phyloP scores from a whole-genome alignment of 2,797 vertebrate species.

The Myoxocephalus aenaeus region DNA sequence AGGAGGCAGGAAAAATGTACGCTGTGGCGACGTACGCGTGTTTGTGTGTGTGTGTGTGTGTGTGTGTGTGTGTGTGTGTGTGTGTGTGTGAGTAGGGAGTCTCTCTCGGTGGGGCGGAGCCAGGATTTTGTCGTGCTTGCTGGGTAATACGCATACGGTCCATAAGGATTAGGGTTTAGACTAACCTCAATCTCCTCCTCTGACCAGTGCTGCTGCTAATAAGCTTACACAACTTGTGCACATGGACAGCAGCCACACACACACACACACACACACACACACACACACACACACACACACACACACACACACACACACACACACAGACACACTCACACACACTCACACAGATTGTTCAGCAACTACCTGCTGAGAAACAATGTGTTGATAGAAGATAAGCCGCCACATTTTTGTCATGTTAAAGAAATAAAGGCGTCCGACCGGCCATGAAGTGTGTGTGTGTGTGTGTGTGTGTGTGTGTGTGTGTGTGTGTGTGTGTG shows the following conservation, averaged over 20 bases:
- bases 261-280: not conserved
- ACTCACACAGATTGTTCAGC: not conserved
- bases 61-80: constrained; percentile 17
- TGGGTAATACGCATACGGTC: constrained; percentile 86
- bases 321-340: not conserved
- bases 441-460: not conserved
- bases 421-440: constrained; percentile 3
- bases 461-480: constrained; percentile 15
- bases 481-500: constrained; percentile 14
- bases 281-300: not conserved
- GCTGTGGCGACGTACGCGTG: constrained; percentile 8
- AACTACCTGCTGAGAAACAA: constrained; percentile 29
- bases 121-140: constrained; percentile 73
- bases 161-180: constrained; percentile 90
- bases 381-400: constrained; percentile 27
- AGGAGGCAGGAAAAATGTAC: constrained; percentile 35
- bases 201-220: constrained; percentile 85
- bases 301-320: not conserved
- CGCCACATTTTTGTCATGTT: constrained; percentile 19
- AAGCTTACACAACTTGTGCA: constrained; percentile 89
- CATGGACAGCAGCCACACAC: constrained; percentile 54
- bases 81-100: constrained; percentile 27
- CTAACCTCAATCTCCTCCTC: constrained; percentile 90
- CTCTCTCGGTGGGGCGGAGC: constrained; percentile 42
- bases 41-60: constrained; percentile 29